Conservation (phyloP, 1,140 invertebrate species). For the Zaprionus capensis region DNA sequence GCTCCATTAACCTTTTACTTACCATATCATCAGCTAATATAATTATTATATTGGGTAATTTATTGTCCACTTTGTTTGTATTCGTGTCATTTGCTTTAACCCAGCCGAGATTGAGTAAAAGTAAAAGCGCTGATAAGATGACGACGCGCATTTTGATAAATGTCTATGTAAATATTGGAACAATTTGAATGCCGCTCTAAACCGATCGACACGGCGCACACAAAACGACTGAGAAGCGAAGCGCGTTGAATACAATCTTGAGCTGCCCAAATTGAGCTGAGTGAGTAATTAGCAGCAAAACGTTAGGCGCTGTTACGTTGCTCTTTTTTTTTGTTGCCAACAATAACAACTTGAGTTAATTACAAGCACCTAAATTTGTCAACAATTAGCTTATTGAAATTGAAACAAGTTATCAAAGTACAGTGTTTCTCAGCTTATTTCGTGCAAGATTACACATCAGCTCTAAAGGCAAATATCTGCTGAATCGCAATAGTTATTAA, state of each 20-base stretch:
- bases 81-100: slow-evolving; percentile 42
- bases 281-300: slow-evolving; percentile 2
- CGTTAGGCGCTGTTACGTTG: slow-evolving; percentile 10
- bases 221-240: slow-evolving; percentile 23
- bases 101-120: slow-evolving; percentile 47
- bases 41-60: slow-evolving; percentile 86
- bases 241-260: slow-evolving; percentile 16
- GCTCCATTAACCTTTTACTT: slow-evolving; percentile 21
- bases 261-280: neutral
- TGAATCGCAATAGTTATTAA: too few relatives aligned
- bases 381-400: slow-evolving; percentile 13
- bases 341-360: slow-evolving; percentile 21
- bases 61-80: slow-evolving; percentile 14
- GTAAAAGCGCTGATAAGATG: slow-evolving; percentile 67
- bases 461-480: too few relatives aligned
- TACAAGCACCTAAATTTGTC: slow-evolving; percentile 15
- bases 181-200: slow-evolving; percentile 22
- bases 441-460: too few relatives aligned
- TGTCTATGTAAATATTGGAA: slow-evolving; percentile 4
- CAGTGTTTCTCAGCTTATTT: too few relatives aligned
- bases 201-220: slow-evolving; percentile 27
- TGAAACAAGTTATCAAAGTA: slow-evolving; percentile 2
- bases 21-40: slow-evolving; percentile 88
- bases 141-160: slow-evolving; percentile 46
- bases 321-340: neutral